These are phyloP conservation scores for Pectinophora gossypiella DNA, from an alignment of 1,140 invertebrate genomes.

Conservation along the genomic window DNA sequence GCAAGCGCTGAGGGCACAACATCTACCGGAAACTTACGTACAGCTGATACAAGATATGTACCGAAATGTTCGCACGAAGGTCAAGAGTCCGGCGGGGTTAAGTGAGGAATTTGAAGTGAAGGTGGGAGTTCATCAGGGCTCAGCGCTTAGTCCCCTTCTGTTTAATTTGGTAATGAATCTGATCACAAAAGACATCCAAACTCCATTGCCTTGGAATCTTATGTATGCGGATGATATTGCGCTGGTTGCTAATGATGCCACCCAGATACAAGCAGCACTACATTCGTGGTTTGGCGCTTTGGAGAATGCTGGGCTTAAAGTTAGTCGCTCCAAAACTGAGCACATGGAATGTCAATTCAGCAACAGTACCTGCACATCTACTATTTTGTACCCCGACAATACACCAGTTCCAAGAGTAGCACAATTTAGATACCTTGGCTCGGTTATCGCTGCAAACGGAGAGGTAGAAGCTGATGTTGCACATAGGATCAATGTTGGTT, in stretches of 20 bases:
- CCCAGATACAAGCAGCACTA: too few species aligned
- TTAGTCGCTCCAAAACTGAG: neutral
- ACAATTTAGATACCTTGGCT: too few species aligned
- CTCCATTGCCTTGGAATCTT: neutral
- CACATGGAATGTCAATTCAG: neutral
- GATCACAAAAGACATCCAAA: neutral
- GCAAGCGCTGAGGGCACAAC: too few species aligned
- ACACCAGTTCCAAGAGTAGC: neutral
- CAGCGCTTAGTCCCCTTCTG: neutral
- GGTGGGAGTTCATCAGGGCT: too few species aligned
- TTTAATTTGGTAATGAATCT: constrained; percentile 3
- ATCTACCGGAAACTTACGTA: too few species aligned
- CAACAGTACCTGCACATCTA: neutral
- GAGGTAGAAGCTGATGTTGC: neutral
- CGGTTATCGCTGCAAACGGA: neutral
- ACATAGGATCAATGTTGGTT: neutral
- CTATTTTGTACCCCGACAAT: neutral
- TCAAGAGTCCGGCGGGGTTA: too few species aligned
- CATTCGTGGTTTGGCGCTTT: neutral
- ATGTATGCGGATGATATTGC: too few species aligned
- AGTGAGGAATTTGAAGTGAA: too few species aligned
- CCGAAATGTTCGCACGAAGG: too few species aligned
- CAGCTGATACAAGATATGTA: too few species aligned
- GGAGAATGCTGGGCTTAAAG: neutral
- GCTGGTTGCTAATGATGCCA: too few species aligned